phyloP scores from a whole-genome alignment of 2,113 vertebrate species.

The Microtus ochrogaster region DNA sequence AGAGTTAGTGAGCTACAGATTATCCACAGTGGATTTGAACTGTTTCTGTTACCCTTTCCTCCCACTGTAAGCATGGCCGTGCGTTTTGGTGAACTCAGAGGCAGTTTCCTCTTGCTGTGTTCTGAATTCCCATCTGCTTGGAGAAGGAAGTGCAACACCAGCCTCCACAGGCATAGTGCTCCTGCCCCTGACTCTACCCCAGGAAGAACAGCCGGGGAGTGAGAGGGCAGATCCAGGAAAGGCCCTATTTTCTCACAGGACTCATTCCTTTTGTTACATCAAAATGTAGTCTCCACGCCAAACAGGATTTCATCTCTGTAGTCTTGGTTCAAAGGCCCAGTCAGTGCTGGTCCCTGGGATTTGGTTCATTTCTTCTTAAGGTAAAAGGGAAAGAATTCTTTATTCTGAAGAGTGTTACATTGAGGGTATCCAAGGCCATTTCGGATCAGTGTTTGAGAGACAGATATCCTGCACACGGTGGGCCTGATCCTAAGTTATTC shows the following conservation, averaged over 20 bases:
- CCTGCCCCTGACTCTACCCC: not conserved
- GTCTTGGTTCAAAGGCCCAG: constrained; percentile 57
- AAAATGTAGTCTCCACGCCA: constrained; percentile 48
- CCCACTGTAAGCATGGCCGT: not conserved
- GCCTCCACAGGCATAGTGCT: not conserved
- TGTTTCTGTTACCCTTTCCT: not conserved
- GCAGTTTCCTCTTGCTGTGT: not conserved
- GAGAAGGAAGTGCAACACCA: not conserved
- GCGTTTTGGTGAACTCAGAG: not conserved
- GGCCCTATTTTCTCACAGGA: constrained; percentile 34
- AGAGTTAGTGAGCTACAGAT: constrained; percentile 22
- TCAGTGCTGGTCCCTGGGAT: not conserved
- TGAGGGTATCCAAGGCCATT: constrained; percentile 41
- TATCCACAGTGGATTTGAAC: not conserved
- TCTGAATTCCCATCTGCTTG: constrained; percentile 36
- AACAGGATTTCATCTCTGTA: constrained; percentile 57
- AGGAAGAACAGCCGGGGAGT: not conserved
- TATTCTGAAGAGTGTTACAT: constrained; percentile 54
- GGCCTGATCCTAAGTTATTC: not conserved
- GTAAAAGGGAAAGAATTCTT: constrained; percentile 25
- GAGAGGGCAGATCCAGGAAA: constrained; percentile 9
- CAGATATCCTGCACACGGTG: not conserved
- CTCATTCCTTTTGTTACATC: constrained; percentile 53
- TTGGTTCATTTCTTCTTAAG: constrained; percentile 64
- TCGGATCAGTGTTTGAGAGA: constrained; percentile 1